These are phyloP conservation scores for Channa striata DNA, from an alignment of 2,797 vertebrate species.

Conservation along the genomic window DNA sequence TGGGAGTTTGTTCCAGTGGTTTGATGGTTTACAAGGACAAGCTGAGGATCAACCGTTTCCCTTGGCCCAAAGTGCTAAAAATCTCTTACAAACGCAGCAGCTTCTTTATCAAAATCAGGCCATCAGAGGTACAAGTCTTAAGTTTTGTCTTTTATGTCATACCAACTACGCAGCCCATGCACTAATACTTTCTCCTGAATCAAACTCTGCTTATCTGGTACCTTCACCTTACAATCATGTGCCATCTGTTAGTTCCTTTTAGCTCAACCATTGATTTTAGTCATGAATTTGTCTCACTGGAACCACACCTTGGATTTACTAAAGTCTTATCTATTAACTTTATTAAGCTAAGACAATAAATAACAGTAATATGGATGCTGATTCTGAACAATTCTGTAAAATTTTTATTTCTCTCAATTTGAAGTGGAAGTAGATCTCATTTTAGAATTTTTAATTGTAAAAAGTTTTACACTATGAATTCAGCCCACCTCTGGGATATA, in stretches of 20 bases:
- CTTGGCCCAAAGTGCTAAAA: constrained; percentile 98
- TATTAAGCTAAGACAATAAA: no score
- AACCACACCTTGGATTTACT: neutral
- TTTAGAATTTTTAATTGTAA: constrained; percentile 1
- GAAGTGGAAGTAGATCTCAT: no score
- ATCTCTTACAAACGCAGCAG: constrained; percentile 97
- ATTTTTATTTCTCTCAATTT: neutral
- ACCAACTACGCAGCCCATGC: neutral
- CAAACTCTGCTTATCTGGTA: neutral
- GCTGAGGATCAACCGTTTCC: constrained; percentile 94
- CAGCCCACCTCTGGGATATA: neutral
- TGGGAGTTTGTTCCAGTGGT: constrained; percentile 95
- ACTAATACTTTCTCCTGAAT: neutral
- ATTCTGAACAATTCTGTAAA: no score
- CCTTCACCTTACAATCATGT: neutral
- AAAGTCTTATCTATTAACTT: no score
- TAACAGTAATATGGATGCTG: no score
- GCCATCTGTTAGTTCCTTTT: neutral
- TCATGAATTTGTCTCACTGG: neutral
- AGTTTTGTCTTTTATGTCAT: neutral
- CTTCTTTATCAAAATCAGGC: constrained; percentile 96
- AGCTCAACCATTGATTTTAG: neutral
- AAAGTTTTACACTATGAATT: neutral
- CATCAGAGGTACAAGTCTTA: constrained; percentile 89
- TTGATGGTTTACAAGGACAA: constrained; percentile 97